Percentiles rank a stretch among this genome's conserved stretches.
Evolutionary conservation across 2,888 invertebrate species (phyloP).

Genomic region (Ochropleura plecta): DNA sequence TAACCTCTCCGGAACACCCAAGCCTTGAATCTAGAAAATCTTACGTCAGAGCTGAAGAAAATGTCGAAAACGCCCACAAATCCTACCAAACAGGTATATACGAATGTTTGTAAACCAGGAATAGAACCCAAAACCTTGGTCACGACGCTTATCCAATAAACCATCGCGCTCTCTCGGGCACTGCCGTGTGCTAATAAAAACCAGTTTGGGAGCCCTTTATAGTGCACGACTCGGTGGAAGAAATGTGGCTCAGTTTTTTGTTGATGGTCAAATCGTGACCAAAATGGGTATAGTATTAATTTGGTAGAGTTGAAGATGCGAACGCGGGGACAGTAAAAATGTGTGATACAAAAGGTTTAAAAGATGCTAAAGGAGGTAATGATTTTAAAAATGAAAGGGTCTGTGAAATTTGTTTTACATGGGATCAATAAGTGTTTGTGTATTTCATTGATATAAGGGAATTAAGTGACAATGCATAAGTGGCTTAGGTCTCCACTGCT

Average conservation of each 20-base stretch:
- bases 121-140: constrained; percentile 81
- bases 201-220: constrained; percentile 73
- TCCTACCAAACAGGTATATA: constrained; percentile 61
- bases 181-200: constrained; percentile 81
- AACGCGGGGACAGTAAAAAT: neutral
- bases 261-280: constrained; percentile 32
- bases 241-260: constrained; percentile 22
- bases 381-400: neutral
- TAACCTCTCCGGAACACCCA: neutral
- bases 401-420: too few relatives aligned
- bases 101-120: constrained; percentile 73
- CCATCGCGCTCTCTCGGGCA: constrained; percentile 79
- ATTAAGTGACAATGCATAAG: neutral
- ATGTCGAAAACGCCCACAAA: constrained; percentile 53
- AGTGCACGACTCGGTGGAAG: constrained; percentile 62
- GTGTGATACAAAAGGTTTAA: neutral
- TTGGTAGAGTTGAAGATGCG: neutral
- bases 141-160: constrained; percentile 84
- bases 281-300: constrained; percentile 19
- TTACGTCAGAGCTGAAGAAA: constrained; percentile 54
- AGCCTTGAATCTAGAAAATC: constrained; percentile 44
- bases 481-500: neutral
- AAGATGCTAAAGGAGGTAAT: neutral
- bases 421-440: neutral
- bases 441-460: neutral